phyloP scores from a whole-genome alignment of 1,140 invertebrate genomes.

The Gryon sp. region DNA sequence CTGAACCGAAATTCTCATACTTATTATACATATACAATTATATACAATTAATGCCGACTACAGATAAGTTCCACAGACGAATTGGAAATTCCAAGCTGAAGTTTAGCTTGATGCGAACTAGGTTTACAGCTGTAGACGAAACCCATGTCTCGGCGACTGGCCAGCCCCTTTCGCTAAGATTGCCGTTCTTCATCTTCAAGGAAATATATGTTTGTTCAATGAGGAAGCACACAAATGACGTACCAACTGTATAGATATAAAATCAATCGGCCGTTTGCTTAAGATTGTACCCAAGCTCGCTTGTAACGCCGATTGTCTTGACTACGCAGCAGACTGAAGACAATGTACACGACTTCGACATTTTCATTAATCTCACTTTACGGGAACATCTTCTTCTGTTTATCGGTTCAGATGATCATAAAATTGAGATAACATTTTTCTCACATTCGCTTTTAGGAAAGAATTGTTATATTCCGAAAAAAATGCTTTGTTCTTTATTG shows the following conservation, averaged over 20 bases:
- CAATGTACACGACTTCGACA: slow-evolving; percentile 52
- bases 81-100: slow-evolving; percentile 49
- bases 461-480: too few species aligned
- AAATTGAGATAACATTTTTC: too few species aligned
- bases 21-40: too few species aligned
- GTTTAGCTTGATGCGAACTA: slow-evolving; percentile 25
- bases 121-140: slow-evolving; percentile 37
- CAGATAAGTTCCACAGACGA: slow-evolving; percentile 32
- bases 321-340: slow-evolving; percentile 16
- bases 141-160: slow-evolving; percentile 50
- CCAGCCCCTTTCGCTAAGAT: slow-evolving; percentile 29
- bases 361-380: slow-evolving; percentile 57
- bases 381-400: slow-evolving; percentile 15
- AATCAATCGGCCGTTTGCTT: slow-evolving; percentile 72
- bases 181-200: slow-evolving; percentile 47
- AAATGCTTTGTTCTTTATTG: too few species aligned
- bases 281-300: slow-evolving; percentile 62
- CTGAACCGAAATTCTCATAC: slow-evolving; percentile 1
- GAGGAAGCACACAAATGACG: slow-evolving; percentile 68
- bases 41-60: slow-evolving; percentile 34
- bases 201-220: slow-evolving; percentile 63
- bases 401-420: too few species aligned
- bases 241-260: slow-evolving; percentile 68
- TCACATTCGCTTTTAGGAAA: too few species aligned
- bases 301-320: neutral